These are phyloP conservation scores for Phaenicophaeus curvirostris DNA, from an alignment of 2,797 vertebrate species.

Conservation along the genomic window DNA sequence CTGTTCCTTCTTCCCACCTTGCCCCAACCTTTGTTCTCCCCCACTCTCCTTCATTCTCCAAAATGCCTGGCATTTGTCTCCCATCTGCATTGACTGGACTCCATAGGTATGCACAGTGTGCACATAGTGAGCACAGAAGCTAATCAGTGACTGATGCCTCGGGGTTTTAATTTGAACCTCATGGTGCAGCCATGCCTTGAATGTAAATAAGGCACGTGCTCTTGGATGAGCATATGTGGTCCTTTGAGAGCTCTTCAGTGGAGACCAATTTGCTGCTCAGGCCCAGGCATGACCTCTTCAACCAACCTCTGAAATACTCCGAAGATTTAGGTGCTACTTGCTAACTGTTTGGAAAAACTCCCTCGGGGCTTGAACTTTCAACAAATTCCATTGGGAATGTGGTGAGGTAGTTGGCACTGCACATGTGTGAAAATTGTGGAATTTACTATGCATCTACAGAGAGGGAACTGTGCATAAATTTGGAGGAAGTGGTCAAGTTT, in stretches of 20 bases:
- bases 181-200: neutral
- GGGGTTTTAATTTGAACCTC: neutral
- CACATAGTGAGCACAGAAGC: neutral
- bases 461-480: neutral
- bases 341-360: neutral
- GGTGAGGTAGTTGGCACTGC: neutral
- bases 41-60: neutral
- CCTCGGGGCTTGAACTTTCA: neutral
- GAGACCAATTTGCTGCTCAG: neutral
- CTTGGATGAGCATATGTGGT: neutral
- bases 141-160: neutral
- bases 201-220: neutral
- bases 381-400: neutral
- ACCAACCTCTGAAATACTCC: neutral
- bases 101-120: neutral
- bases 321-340: neutral
- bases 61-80: neutral
- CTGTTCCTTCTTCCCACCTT: neutral
- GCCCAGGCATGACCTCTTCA: neutral
- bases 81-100: neutral
- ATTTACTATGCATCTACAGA: neutral
- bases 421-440: neutral
- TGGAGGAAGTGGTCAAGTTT: neutral
- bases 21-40: neutral
- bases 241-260: neutral